Percentiles rank a stretch among this genome's conserved stretches.
These are phyloP conservation scores for Casuarius casuarius DNA, from an alignment of 2,113 vertebrate genomes.

Conservation along the genomic window DNA sequence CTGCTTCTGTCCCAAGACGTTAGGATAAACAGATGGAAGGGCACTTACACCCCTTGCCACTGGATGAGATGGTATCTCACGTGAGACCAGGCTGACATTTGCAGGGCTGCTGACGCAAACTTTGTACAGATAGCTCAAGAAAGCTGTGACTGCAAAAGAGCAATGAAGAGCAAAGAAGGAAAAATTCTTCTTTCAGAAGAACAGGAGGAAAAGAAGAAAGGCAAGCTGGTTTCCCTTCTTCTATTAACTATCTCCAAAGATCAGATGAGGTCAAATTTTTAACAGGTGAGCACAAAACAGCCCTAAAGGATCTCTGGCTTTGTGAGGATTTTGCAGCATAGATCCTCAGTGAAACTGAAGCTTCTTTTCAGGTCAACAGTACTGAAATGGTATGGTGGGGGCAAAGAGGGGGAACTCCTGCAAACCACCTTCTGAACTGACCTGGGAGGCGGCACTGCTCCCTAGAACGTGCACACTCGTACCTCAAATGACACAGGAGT, in stretches of 20 bases:
- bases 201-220: not conserved
- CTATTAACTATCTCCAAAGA: not conserved
- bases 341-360: not conserved
- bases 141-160: not conserved
- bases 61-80: not conserved
- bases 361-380: not conserved
- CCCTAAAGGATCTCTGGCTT: not conserved
- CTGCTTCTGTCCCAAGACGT: not conserved
- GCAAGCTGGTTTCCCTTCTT: not conserved
- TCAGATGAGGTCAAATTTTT: not conserved
- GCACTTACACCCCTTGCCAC: not conserved
- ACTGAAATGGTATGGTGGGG: accelerated
- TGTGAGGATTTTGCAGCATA: not conserved
- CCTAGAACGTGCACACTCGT: not conserved
- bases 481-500: not conserved
- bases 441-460: not conserved
- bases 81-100: not conserved
- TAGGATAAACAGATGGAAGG: not conserved
- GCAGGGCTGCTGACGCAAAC: not conserved
- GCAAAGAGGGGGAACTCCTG: not conserved
- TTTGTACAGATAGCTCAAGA: not conserved
- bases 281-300: not conserved
- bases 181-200: not conserved
- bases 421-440: not conserved
- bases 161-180: not conserved